Base-by-base conservation (phyloP, 2,888 invertebrate species). In the Cephus spinipes region DNA sequence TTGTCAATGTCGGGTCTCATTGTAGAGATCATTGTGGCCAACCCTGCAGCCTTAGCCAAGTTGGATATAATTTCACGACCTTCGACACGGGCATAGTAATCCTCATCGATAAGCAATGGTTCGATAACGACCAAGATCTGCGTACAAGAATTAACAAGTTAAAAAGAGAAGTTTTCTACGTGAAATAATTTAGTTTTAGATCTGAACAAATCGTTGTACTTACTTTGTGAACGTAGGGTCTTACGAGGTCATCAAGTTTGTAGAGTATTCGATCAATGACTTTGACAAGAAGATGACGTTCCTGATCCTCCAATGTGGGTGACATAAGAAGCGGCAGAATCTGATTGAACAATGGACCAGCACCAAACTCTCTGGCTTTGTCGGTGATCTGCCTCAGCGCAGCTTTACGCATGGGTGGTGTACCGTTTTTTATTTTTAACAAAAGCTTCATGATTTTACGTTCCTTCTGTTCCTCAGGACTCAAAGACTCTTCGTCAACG, bases 1-100 rank as follows among this genome's bases (percentile, higher is more conserved):
- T 99, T 99, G 92, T 99, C 99, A 87, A 99, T 99, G 93, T 99
- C 99, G 0, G 99, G 99, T 90, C 99, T 94, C 99, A 99, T 99
- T 0, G 99, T 99, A 6, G 99, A 99, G 89, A 99, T 99, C 99
- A 99, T 99, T 23, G 99, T 99, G 4, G 99, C 99, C 78, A 99
- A 93, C 78, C 99, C 99, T 4, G 99, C 99, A 1, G 99, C 99
- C 93, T 99, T 99, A 0, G 99, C 99, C 89, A 99, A 93, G 92
- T 99, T 99, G 0, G 98, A 99, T 89, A 99, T 99, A 86, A 99
- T 99, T 92, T 99, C 99, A 89, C 99, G 94, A 84, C 99, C 99
- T 92, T 99, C 99, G 12, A 99, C 99, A 91, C 99, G 96, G 35
- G 99, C 99, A 91, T 99, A 99, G 92, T 99, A 99, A 92, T 99